Percentiles rank a stretch among this genome's conserved stretches.
Evolutionary conservation across 2,113 vertebrate species (phyloP).

Genomic region (Scolopax mira): DNA sequence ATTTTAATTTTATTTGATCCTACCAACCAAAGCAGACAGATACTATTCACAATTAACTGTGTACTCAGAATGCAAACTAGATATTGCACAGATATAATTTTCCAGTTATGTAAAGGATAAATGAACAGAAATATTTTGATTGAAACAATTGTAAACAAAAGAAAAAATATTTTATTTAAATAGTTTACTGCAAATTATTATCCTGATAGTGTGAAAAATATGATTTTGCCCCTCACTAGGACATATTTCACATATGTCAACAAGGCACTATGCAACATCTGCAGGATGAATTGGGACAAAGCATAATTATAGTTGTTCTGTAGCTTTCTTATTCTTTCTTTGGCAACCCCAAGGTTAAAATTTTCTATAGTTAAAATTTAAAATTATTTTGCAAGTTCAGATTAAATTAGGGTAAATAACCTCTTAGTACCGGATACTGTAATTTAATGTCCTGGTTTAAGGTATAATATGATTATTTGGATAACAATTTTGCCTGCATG

Average conservation of each 20-base stretch:
- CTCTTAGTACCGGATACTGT: not conserved
- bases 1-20: not conserved
- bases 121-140: not conserved
- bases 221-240: not conserved
- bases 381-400: not conserved
- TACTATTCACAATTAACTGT: not conserved
- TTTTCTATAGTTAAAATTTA: not conserved
- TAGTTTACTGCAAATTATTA: not conserved
- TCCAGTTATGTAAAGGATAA: not conserved
- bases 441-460: not conserved
- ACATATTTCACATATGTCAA: not conserved
- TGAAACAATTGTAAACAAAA: not conserved
- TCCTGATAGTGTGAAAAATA: not conserved
- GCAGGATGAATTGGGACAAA: not conserved
- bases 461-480: not conserved
- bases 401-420: not conserved
- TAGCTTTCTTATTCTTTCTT: not conserved
- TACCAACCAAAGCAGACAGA: not conserved
- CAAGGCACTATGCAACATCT: not conserved
- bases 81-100: not conserved
- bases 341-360: not conserved
- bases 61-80: not conserved
- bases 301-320: not conserved
- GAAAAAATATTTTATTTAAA: not conserved
- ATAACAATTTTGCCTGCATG: not conserved